A percentile compares a stretch with the other conserved stretches of the same genome.
These are phyloP conservation scores for Ginglymostoma cirratum DNA, from an alignment of 2,113 vertebrate species.

Conservation along the genomic window DNA sequence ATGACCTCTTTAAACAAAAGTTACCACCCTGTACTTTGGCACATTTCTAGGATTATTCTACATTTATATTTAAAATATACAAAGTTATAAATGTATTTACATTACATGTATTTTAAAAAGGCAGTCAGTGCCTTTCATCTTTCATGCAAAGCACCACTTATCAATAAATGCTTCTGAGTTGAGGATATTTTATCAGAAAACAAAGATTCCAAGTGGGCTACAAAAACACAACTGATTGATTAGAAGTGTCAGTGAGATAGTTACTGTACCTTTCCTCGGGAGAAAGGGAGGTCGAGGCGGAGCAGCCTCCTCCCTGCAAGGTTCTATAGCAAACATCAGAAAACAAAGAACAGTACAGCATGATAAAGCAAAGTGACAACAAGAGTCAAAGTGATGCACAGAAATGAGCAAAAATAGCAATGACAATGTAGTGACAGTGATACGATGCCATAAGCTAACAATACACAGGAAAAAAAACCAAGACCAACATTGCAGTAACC, in stretches of 20 bases:
- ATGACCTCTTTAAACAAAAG: background rate
- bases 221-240: background rate
- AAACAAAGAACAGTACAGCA: constrained; percentile 37
- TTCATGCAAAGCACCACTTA: background rate
- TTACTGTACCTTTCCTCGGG: constrained; percentile 36
- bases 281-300: constrained; percentile 37
- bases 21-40: background rate
- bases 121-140: background rate
- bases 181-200: background rate
- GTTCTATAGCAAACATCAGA: constrained; percentile 29
- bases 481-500: background rate
- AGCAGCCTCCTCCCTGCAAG: constrained; percentile 23
- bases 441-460: background rate
- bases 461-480: background rate
- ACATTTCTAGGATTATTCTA: background rate
- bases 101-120: background rate
- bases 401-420: constrained; percentile 27
- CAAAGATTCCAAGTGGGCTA: background rate
- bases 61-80: background rate
- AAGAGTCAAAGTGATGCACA: constrained; percentile 33
- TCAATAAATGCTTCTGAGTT: background rate
- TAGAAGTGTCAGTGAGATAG: constrained; percentile 11
- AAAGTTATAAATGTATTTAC: background rate
- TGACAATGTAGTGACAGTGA: constrained; percentile 16
- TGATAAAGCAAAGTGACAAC: constrained; percentile 34